Evolutionary conservation across 2,113 vertebrate species (phyloP), one percentile per base, ranked within the genome.

Genomic region (Reinhardtius hippoglossoides): DNA sequence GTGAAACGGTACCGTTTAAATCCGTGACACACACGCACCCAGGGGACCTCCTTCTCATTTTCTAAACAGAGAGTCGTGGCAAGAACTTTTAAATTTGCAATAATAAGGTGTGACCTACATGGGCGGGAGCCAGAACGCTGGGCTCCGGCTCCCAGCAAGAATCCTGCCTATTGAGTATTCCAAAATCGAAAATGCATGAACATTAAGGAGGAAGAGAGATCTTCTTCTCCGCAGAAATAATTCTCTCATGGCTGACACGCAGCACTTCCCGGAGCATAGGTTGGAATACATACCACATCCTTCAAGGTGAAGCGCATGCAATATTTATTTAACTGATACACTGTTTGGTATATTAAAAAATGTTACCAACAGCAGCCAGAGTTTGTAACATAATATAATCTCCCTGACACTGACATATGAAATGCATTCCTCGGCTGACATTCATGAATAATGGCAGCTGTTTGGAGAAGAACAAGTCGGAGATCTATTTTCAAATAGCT

Each of bases 51-150:
- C 81, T 73, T 83, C 73, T 82, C 80, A 73, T 89, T 85, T 84
- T 88, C 86, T 75, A 80, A 90, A 91, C 85, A 89, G 64, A 77
- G 75, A 87, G 85, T 88, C 61, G 40, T 62, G 76, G 83, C 74
- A 72, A 74, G 86, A 86, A 87, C 72, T 87, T 89, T 86, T 82
- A 77, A 85, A 88, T 86, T 88, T 79, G 73, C 82, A 56, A 76
- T 89, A 88, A 87, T 88, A 91, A 90, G 85, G 86, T 86, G 83
- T 92, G 91, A 91, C 91, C 91, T 93, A 92, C 83, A 92, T 93
- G 87, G 76, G 77, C 78, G 63, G 27, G 64, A 87, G 79, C 87
- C 86, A 83, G 81, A 80, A 68, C 58, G 59, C 68, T 74, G 84
- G 84, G 84, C 73, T 82, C 73, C 56, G 67, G 88, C 91, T 89